Conservation (phyloP, 2,888 invertebrate species). For the Tenthredo notha region DNA sequence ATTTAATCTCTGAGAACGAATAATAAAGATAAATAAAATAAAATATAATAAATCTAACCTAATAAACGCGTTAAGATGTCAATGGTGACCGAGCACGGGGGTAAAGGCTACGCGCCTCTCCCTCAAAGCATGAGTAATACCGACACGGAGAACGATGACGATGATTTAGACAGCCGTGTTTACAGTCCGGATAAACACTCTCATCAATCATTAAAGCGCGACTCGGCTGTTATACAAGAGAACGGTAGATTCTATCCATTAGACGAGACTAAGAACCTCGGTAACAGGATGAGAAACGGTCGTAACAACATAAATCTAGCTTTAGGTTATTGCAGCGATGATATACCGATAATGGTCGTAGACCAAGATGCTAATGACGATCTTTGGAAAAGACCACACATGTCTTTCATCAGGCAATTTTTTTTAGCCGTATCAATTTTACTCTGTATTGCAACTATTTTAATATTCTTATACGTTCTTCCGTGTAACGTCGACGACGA, state of each 20-base stretch:
- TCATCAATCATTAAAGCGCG: constrained; percentile 59
- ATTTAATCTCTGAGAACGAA: neutral
- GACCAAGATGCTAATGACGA: constrained; percentile 71
- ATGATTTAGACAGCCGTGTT: constrained; percentile 57
- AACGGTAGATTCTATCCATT: constrained; percentile 72
- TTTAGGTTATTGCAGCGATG: constrained; percentile 71
- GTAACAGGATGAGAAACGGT: constrained; percentile 66
- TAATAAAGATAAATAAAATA: neutral
- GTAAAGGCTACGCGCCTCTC: constrained; percentile 84
- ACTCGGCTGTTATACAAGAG: constrained; percentile 64
- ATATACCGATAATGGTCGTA: constrained; percentile 74
- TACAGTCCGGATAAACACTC: constrained; percentile 54
- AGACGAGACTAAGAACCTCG: constrained; percentile 71
- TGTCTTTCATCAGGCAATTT: constrained; percentile 85
- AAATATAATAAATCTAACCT: neutral
- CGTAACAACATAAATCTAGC: constrained; percentile 65
- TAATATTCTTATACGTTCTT: constrained; percentile 87
- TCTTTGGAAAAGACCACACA: constrained; percentile 76
- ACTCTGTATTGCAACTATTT: constrained; percentile 85
- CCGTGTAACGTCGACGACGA: constrained; percentile 86
- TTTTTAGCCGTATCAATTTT: constrained; percentile 87
- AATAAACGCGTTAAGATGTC: constrained; percentile 9
- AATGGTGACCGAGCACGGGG: constrained; percentile 71
- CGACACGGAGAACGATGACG: constrained; percentile 86
- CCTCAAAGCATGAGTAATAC: constrained; percentile 89